These are phyloP conservation scores for Syrmaticus mikado DNA, from an alignment of 2,113 vertebrate species.

Conservation along the genomic window DNA sequence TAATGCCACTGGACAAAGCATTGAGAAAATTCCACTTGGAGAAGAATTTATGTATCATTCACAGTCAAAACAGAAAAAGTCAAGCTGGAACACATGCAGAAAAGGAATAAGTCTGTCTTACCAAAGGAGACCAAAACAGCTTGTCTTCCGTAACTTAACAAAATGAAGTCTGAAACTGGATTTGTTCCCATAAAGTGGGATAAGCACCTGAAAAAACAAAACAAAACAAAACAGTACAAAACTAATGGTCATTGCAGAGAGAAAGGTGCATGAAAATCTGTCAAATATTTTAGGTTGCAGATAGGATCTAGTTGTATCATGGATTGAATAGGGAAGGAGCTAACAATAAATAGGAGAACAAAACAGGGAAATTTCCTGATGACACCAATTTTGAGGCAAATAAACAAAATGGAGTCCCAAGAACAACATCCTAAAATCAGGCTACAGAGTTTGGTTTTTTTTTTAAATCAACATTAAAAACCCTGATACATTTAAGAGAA, in stretches of 20 bases:
- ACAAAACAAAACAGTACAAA: too few species aligned
- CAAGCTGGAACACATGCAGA: neutral
- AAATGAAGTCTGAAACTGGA: neutral
- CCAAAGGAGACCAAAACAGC: neutral
- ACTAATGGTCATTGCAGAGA: neutral
- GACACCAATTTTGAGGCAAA: neutral
- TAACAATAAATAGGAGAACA: neutral
- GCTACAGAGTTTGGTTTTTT: neutral
- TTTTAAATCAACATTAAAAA: neutral
- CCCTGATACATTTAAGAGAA: neutral
- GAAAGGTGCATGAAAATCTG: neutral
- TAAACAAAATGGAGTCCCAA: neutral
- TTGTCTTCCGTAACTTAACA: neutral
- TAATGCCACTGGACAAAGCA: neutral
- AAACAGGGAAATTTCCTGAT: neutral
- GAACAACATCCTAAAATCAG: neutral
- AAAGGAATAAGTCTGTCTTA: neutral
- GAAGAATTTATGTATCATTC: neutral
- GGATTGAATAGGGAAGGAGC: neutral
- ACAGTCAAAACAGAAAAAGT: neutral
- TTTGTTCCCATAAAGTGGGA: neutral
- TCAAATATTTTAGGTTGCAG: neutral
- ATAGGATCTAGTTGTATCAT: neutral
- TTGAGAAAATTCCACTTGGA: neutral
- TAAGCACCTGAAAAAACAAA: neutral